Conservation (phyloP, 2,113 vertebrate genomes). For the Phyllostomus hastatus region DNA sequence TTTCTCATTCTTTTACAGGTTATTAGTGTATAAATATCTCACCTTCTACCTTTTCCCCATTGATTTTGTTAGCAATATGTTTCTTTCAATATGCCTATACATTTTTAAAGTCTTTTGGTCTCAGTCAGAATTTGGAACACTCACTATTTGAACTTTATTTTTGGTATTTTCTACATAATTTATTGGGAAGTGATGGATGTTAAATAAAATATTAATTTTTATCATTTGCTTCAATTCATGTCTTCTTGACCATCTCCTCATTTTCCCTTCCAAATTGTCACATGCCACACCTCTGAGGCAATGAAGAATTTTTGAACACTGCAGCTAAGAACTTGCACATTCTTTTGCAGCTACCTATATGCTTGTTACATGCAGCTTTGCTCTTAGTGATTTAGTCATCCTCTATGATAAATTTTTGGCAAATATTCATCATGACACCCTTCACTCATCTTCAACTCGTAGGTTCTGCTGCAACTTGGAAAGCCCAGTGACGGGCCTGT, state of each 20-base stretch:
- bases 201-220: slow-evolving; percentile 13
- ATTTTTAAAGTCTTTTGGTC: slow-evolving; percentile 4
- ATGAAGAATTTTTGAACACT: not conserved
- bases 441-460: not conserved
- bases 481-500: not conserved
- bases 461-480: not conserved
- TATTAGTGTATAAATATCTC: not conserved
- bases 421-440: not conserved
- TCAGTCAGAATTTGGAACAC: not conserved
- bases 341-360: not conserved
- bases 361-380: not conserved
- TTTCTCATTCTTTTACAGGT: not conserved
- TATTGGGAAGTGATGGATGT: not conserved
- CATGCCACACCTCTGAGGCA: not conserved
- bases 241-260: slow-evolving; percentile 22
- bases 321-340: not conserved
- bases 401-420: not conserved
- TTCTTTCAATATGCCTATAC: not conserved
- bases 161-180: not conserved
- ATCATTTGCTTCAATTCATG: slow-evolving; percentile 13
- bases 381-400: not conserved
- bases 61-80: not conserved
- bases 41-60: not conserved
- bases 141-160: not conserved
- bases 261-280: not conserved